phyloP scores from a whole-genome alignment of 2,797 vertebrate genomes.

The Menidia menidia region DNA sequence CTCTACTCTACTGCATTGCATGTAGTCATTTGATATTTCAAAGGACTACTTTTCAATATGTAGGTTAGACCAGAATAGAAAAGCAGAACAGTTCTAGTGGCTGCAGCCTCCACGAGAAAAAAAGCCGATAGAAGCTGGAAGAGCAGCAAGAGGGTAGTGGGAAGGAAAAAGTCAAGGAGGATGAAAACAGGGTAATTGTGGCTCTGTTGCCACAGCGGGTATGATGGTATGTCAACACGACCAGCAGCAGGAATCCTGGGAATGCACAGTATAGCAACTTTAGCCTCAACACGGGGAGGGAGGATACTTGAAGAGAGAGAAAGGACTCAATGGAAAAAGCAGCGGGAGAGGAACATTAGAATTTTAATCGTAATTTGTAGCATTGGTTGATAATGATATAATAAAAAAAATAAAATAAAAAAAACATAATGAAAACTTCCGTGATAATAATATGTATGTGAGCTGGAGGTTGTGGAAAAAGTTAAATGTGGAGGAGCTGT shows the following conservation, averaged over 20 bases:
- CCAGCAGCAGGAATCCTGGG: slow-evolving; percentile 73
- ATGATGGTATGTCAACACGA: slow-evolving; percentile 52
- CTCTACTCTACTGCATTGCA: not conserved
- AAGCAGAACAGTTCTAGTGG: slow-evolving; percentile 7
- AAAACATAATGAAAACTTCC: not conserved
- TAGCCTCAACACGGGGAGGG: slow-evolving; percentile 31
- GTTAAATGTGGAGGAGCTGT: not conserved
- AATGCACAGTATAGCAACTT: slow-evolving; percentile 56
- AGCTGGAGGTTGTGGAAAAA: slow-evolving; percentile 4
- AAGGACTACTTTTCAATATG: not conserved
- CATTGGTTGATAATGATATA: not conserved
- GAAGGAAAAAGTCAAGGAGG: slow-evolving; percentile 2
- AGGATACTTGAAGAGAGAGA: not conserved
- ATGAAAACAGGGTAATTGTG: slow-evolving; percentile 18
- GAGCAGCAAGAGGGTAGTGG: not conserved
- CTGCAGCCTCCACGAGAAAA: not conserved
- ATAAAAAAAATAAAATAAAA: not conserved
- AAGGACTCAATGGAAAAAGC: slow-evolving; percentile 4
- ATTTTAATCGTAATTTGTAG: not conserved
- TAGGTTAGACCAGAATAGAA: not conserved
- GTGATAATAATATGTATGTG: not conserved
- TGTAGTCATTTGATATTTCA: not conserved
- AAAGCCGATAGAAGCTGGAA: not conserved
- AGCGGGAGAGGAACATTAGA: slow-evolving; percentile 6
- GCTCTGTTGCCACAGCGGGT: slow-evolving; percentile 57